phyloP scores from a whole-genome alignment of 2,797 vertebrate species.

The Buceros bicornis region DNA sequence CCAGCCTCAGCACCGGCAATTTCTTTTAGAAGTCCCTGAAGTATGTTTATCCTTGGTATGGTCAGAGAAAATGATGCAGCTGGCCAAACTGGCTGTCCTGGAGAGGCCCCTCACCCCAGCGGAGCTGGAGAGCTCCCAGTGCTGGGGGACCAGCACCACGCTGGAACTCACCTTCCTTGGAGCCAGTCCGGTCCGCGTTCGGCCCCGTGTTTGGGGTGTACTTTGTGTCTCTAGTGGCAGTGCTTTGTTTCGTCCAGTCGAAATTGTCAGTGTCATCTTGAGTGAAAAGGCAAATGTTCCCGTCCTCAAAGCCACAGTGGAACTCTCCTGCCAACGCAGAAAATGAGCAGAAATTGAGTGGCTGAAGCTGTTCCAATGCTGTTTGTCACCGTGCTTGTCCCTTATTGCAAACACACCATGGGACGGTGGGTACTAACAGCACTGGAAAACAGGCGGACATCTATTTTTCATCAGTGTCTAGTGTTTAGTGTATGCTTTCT shows the following conservation, averaged over 20 bases:
- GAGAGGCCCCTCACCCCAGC: rapidly evolving
- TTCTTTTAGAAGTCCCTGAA: background rate
- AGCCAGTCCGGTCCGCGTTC: slow-evolving; percentile 90
- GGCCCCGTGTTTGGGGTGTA: slow-evolving; percentile 98
- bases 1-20: rapidly evolving
- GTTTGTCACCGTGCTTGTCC: background rate
- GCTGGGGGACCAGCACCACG: rapidly evolving
- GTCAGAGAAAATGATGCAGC: rapidly evolving
- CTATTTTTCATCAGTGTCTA: background rate
- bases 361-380: too few relatives aligned
- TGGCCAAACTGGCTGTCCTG: rapidly evolving
- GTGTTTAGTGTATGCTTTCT: background rate
- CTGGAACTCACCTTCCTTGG: slow-evolving; percentile 90
- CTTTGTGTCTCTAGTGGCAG: slow-evolving; percentile 94
- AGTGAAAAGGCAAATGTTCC: slow-evolving; percentile 95
- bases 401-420: rapidly evolving
- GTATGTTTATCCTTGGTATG: too few relatives aligned
- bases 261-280: slow-evolving; percentile 98
- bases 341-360: background rate
- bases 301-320: slow-evolving; percentile 97
- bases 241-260: slow-evolving; percentile 97
- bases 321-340: slow-evolving; percentile 89
- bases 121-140: background rate
- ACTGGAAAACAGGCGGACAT: background rate
- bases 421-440: background rate